Evolutionary conservation across 2,797 vertebrate species (phyloP).

Genomic region (Protonibea diacanthus): DNA sequence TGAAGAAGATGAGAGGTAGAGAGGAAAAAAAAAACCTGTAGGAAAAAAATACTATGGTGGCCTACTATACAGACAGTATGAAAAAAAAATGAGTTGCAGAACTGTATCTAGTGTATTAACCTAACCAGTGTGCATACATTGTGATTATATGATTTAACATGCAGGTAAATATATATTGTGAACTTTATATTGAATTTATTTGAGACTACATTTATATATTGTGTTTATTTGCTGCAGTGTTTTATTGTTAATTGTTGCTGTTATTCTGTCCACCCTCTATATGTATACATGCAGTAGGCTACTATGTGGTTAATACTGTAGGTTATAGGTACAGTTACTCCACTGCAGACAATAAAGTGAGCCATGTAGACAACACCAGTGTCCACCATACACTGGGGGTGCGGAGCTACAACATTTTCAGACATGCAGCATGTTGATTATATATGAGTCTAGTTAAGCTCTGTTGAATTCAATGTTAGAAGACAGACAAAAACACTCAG

Average conservation of each 20-base stretch:
- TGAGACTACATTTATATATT: not conserved
- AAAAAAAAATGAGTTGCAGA: not conserved
- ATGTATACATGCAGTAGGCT: not conserved
- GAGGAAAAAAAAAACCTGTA: not conserved
- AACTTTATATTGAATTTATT: not conserved
- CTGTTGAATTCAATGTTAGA: no score
- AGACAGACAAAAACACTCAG: conserved; percentile 5
- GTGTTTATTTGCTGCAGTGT: not conserved
- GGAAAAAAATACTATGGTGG: not conserved
- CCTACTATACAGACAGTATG: not conserved
- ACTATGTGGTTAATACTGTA: not conserved
- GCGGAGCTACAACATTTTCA: conserved; percentile 37
- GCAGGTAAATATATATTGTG: not conserved
- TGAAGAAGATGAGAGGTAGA: not conserved
- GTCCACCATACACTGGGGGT: conserved; percentile 1
- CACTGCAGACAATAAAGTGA: conserved; percentile 41
- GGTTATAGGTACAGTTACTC: conserved; percentile 16
- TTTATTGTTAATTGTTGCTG: not conserved
- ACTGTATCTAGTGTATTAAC: not conserved
- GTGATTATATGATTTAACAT: not conserved
- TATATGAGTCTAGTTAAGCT: conserved; percentile 4
- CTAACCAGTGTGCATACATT: not conserved
- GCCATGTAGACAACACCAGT: conserved; percentile 20
- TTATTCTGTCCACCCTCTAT: conserved; percentile 1
- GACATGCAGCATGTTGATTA: conserved; percentile 5